phyloP scores from a whole-genome alignment of 2,888 invertebrate genomes.

The Pemphredon lugubris region DNA sequence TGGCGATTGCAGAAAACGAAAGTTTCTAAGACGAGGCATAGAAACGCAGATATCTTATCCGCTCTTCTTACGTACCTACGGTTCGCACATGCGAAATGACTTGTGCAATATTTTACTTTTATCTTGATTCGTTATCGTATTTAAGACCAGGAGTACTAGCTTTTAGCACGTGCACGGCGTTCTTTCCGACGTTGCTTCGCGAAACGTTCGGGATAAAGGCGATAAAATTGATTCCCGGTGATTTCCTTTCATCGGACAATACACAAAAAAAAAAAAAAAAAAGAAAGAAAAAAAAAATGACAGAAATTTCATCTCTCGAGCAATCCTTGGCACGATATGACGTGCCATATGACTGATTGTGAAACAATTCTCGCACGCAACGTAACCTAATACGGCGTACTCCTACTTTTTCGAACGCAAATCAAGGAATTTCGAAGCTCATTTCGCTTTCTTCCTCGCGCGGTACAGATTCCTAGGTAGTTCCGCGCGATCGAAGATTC shows the following conservation, averaged over 20 bases:
- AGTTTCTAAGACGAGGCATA: too few species aligned
- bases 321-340: neutral
- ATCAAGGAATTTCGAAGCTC: slow-evolving; percentile 55
- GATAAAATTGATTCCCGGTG: neutral
- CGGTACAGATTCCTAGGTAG: slow-evolving; percentile 16
- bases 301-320: too few species aligned
- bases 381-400: neutral
- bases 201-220: slow-evolving; percentile 4
- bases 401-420: slow-evolving; percentile 1
- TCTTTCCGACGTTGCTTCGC: neutral
- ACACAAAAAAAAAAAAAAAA: too few species aligned
- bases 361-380: too few species aligned
- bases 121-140: slow-evolving; percentile 17
- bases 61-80: too few species aligned
- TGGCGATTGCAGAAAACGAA: too few species aligned
- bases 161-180: neutral
- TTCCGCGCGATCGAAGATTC: slow-evolving; percentile 44
- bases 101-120: slow-evolving; percentile 23
- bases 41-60: too few species aligned
- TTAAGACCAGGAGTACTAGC: neutral
- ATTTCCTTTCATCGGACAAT: too few species aligned
- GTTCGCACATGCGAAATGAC: neutral
- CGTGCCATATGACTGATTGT: too few species aligned
- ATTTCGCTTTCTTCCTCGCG: slow-evolving; percentile 34
- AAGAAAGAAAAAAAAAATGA: too few species aligned